phyloP scores from a whole-genome alignment of 64 coral and sea anemone species.

The Montipora efflorescens region DNA sequence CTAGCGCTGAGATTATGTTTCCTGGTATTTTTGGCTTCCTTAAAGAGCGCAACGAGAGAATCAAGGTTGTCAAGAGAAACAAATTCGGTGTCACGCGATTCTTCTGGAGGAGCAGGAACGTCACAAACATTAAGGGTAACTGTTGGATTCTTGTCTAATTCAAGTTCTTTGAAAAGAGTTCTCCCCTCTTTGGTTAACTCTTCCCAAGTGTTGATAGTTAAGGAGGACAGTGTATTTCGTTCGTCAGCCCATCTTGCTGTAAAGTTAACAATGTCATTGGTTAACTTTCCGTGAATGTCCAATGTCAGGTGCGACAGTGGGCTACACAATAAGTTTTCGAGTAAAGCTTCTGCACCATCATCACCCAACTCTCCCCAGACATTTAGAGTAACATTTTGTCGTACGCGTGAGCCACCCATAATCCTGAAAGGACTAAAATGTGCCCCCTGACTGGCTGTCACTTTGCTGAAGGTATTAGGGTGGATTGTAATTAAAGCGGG shows the following conservation, averaged over 20 bases:
- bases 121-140: not conserved
- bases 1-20: not conserved
- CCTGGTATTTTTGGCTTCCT: not conserved
- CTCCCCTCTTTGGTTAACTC: not conserved
- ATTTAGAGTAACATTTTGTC: not conserved
- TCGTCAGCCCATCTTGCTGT: not conserved
- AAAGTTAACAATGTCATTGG: not conserved
- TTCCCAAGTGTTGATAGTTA: not conserved
- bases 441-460: not conserved
- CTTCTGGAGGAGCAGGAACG: not conserved
- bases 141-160: not conserved
- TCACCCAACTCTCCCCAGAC: not conserved
- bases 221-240: not conserved
- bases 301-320: not conserved
- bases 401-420: not conserved
- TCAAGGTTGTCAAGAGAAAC: not conserved
- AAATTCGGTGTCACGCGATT: not conserved
- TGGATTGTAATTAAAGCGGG: not conserved
- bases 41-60: not conserved
- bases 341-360: not conserved
- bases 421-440: not conserved
- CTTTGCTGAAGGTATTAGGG: not conserved
- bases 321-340: not conserved
- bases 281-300: not conserved
- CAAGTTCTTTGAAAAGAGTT: not conserved